phyloP scores from a whole-genome alignment of 1,140 invertebrate species.

The Drosophila repletoides region DNA sequence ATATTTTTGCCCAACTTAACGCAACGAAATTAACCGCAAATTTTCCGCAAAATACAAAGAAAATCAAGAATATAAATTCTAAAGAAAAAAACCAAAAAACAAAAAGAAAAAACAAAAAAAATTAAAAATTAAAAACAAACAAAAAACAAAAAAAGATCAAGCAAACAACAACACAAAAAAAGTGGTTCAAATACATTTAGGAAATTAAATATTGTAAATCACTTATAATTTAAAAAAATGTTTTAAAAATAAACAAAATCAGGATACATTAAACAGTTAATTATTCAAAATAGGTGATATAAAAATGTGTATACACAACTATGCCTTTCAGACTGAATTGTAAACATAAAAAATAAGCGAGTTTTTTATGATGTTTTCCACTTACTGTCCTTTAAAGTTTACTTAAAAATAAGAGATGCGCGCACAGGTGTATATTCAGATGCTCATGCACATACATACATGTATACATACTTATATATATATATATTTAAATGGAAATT shows the following conservation, averaged over 20 bases:
- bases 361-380: constrained; percentile 74
- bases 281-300: constrained; percentile 79
- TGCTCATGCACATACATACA: constrained; percentile 46
- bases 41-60: constrained; percentile 51
- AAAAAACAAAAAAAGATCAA: constrained; percentile 26
- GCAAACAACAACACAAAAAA: constrained; percentile 49
- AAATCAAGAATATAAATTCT: constrained; percentile 12
- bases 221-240: constrained; percentile 57
- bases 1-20: constrained; percentile 78
- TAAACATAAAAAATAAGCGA: constrained; percentile 75
- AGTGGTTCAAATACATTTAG: constrained; percentile 61
- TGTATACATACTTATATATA: too few relatives aligned
- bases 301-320: constrained; percentile 75
- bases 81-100: constrained; percentile 27
- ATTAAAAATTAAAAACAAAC: constrained; percentile 34
- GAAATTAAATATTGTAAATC: constrained; percentile 61
- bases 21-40: constrained; percentile 76
- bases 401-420: constrained; percentile 63
- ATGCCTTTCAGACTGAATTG: constrained; percentile 81
- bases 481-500: constrained; percentile 40
- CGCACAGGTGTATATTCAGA: constrained; percentile 61
- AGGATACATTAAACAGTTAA: constrained; percentile 62
- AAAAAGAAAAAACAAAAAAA: constrained; percentile 30
- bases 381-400: constrained; percentile 68
- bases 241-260: constrained; percentile 56